These are phyloP conservation scores for Neoitamus cyanurus DNA, from an alignment of 2,888 invertebrate species.

Conservation along the genomic window DNA sequence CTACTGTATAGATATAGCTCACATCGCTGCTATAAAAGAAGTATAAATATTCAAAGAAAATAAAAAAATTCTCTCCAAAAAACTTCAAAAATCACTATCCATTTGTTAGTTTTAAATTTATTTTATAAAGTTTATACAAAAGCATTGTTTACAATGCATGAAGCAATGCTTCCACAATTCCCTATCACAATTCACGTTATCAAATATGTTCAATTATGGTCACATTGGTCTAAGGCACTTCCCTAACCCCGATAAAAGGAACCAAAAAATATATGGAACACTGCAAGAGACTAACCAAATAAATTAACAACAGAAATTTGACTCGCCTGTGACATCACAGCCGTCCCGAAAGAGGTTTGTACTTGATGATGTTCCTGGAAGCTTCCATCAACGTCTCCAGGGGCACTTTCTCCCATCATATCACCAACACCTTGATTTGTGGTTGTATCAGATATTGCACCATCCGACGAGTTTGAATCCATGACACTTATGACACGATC, in stretches of 20 bases:
- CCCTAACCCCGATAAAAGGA: neutral
- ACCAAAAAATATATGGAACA: neutral
- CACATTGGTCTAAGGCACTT: neutral
- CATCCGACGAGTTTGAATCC: conserved; percentile 47
- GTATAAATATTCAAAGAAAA: no score
- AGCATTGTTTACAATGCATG: neutral
- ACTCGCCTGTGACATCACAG: conserved; percentile 37
- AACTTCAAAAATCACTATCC: neutral
- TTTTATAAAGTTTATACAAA: neutral
- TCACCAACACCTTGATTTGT: conserved; percentile 37
- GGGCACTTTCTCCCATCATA: conserved; percentile 12
- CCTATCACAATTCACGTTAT: neutral
- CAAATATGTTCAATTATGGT: neutral
- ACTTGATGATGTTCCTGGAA: conserved; percentile 37
- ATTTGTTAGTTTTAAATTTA: neutral
- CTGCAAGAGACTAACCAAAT: neutral
- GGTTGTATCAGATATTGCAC: conserved; percentile 31
- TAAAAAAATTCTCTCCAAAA: neutral
- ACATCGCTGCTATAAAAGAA: no score
- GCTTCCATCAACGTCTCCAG: conserved; percentile 16
- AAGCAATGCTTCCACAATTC: neutral
- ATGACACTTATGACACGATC: conserved; percentile 22
- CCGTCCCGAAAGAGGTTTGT: conserved; percentile 29
- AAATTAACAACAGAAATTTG: conserved; percentile 13
- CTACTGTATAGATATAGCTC: no score